Evolutionary conservation across 2,888 invertebrate genomes (phyloP).

Genomic region (Thera britannica): DNA sequence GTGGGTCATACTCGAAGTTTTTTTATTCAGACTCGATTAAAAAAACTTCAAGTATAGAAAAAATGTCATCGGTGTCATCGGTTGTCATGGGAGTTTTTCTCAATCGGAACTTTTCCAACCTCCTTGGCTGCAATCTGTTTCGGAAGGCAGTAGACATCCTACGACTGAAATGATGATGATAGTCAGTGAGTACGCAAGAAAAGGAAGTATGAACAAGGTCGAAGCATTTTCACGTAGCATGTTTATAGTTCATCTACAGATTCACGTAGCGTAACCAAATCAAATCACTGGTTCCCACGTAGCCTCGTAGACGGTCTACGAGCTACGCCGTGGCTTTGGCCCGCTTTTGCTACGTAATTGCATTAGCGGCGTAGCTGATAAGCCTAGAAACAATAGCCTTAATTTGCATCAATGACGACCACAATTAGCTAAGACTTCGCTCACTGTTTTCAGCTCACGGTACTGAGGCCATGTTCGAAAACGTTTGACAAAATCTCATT

Average conservation of each 20-base stretch:
- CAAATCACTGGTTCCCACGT: constrained; percentile 37
- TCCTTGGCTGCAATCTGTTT: too few species aligned
- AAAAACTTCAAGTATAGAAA: too few species aligned
- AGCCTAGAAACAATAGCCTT: constrained; percentile 57
- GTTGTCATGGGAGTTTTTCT: too few species aligned
- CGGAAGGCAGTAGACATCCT: too few species aligned
- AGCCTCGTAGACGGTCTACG: constrained; percentile 47
- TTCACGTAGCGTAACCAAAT: constrained; percentile 30
- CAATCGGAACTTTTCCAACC: too few species aligned
- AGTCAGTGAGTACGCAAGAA: neutral
- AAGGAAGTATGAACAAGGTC: neutral
- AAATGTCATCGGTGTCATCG: too few species aligned
- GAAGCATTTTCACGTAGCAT: constrained; percentile 19
- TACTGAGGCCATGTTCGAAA: neutral
- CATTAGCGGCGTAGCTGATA: constrained; percentile 52
- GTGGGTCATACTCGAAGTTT: too few species aligned
- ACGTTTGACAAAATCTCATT: neutral
- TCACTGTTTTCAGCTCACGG: constrained; percentile 16
- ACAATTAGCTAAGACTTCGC: constrained; percentile 43
- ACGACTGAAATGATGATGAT: neutral
- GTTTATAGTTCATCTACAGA: constrained; percentile 6
- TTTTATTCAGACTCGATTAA: too few species aligned
- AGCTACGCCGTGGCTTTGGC: constrained; percentile 42
- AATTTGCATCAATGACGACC: constrained; percentile 55
- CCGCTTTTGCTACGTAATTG: constrained; percentile 50